A percentile compares a stretch with the other conserved stretches of the same genome.
Conservation (phyloP, 2,113 vertebrate species). For the Montifringilla adamsi region DNA sequence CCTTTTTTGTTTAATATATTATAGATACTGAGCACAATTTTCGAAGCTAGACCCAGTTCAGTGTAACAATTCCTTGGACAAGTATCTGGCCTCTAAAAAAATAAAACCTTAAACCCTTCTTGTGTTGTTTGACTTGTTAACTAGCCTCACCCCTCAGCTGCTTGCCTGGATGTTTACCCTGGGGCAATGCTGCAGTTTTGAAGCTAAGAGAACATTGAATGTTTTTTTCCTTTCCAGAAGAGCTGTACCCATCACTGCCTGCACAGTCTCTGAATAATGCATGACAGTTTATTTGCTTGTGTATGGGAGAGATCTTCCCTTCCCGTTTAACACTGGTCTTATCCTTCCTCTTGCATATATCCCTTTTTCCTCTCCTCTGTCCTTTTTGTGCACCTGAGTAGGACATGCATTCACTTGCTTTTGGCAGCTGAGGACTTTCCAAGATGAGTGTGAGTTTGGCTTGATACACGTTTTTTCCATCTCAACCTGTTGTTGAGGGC, state of each 20-base stretch:
- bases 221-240: neutral
- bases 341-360: neutral
- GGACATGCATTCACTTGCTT: neutral
- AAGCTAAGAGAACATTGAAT: neutral
- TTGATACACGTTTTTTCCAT: neutral
- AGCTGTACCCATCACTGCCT: neutral
- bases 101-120: neutral
- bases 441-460: neutral
- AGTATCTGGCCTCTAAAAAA: neutral
- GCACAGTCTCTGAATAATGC: neutral
- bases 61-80: neutral
- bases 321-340: neutral
- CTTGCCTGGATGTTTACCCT: neutral
- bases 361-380: neutral
- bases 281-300: neutral
- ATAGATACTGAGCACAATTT: neutral
- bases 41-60: neutral
- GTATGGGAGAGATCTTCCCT: neutral
- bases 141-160: neutral
- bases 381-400: neutral
- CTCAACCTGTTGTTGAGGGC: neutral
- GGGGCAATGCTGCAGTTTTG: neutral
- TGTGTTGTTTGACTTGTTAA: neutral
- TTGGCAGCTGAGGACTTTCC: neutral
- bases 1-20: neutral